These are phyloP conservation scores for Eupeodes corollae DNA, from an alignment of 1,140 invertebrate genomes.

Conservation along the genomic window DNA sequence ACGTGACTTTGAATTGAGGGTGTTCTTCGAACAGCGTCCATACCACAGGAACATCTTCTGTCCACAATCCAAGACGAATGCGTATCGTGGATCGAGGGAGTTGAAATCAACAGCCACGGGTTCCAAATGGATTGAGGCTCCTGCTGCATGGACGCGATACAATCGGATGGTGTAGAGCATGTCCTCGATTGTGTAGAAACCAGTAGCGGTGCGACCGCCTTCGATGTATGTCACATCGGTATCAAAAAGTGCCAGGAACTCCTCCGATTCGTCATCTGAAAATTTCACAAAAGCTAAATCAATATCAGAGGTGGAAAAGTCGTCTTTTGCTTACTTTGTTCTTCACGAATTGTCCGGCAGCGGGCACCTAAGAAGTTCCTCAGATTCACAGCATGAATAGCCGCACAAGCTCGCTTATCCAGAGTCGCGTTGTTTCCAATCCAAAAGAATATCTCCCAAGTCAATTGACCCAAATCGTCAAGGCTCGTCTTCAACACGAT, in stretches of 20 bases:
- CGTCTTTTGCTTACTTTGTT: constrained; percentile 51
- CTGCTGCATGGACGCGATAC: constrained; percentile 82
- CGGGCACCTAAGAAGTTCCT: constrained; percentile 90
- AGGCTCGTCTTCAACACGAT: constrained; percentile 87
- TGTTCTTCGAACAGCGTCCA: constrained; percentile 87
- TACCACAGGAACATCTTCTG: constrained; percentile 85
- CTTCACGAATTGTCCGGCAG: constrained; percentile 94
- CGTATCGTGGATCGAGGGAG: constrained; percentile 81
- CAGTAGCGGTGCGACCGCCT: constrained; percentile 90
- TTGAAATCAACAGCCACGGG: constrained; percentile 59
- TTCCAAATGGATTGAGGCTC: constrained; percentile 83
- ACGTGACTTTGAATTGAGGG: constrained; percentile 86
- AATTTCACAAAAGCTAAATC: too few relatives aligned
- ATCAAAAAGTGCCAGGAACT: constrained; percentile 89
- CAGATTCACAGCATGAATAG: constrained; percentile 97
- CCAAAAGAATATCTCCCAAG: constrained; percentile 98
- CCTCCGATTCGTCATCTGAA: constrained; percentile 80
- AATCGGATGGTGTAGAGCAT: constrained; percentile 70
- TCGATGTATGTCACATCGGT: constrained; percentile 91
- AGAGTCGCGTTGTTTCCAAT: constrained; percentile 92
- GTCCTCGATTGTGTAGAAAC: constrained; percentile 96
- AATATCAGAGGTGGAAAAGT: too few relatives aligned
- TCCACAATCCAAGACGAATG: constrained; percentile 86
- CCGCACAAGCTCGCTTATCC: constrained; percentile 96
- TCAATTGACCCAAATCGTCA: constrained; percentile 75